Evolutionary conservation across 2,797 vertebrate genomes (phyloP).

Genomic region (Craterocephalus amniculus): DNA sequence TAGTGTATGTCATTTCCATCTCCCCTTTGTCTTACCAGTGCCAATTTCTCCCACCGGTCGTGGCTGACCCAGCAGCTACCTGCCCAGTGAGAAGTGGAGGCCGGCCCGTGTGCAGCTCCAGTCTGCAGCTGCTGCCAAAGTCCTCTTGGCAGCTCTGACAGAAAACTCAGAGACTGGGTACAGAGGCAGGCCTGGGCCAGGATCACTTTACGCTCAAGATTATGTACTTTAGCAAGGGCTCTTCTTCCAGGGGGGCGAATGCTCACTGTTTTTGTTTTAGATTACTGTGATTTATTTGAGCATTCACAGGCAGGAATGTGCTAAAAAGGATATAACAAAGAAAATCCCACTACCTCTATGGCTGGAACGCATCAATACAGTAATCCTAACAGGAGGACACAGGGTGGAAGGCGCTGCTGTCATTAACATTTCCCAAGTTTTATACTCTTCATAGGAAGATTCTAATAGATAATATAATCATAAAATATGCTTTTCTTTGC

Average conservation of each 20-base stretch:
- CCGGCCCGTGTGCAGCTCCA: constrained; percentile 10
- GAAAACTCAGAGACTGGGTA: constrained; percentile 55
- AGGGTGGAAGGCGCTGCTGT: constrained; percentile 32
- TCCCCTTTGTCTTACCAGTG: neutral
- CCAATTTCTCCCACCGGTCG: constrained; percentile 15
- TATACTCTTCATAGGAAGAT: constrained; percentile 15
- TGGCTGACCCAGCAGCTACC: constrained; percentile 44
- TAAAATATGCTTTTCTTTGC: neutral
- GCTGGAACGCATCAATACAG: constrained; percentile 8
- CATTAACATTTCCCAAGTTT: constrained; percentile 1
- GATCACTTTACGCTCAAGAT: constrained; percentile 75
- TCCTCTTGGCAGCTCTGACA: constrained; percentile 48
- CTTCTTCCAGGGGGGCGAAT: constrained; percentile 35
- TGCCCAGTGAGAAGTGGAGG: constrained; percentile 23
- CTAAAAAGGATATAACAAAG: constrained; percentile 53
- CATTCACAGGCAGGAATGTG: constrained; percentile 59
- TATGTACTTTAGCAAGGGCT: constrained; percentile 63
- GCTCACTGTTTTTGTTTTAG: constrained; percentile 60
- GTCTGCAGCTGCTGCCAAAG: constrained; percentile 56
- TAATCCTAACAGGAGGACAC: constrained; percentile 24
- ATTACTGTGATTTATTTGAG: constrained; percentile 69
- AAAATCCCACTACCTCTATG: constrained; percentile 24
- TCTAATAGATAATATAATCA: constrained; percentile 2
- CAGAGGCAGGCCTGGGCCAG: constrained; percentile 54
- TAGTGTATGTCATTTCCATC: neutral